A percentile compares a stretch with the other conserved stretches of the same genome.
Conservation (phyloP, 1,140 invertebrate species). For the Asobara japonica region DNA sequence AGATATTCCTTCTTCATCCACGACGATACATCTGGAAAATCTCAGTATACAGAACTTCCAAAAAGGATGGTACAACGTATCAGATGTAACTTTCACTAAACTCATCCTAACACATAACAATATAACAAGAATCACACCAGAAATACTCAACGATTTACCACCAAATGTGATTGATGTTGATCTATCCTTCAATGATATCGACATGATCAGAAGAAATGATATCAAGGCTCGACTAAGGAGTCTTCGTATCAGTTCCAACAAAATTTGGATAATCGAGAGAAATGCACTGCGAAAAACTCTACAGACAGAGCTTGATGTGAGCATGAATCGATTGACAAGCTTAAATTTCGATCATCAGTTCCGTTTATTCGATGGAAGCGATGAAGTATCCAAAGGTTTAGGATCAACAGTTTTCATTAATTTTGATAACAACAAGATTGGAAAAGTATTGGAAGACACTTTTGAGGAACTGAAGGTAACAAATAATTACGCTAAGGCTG, state of each 20-base stretch:
- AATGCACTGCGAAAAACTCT: constrained; percentile 40
- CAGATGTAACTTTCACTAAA: constrained; percentile 22
- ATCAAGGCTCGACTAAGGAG: constrained; percentile 41
- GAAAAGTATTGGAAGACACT: constrained; percentile 28
- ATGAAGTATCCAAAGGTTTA: constrained; percentile 36
- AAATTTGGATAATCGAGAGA: constrained; percentile 43
- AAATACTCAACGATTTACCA: constrained; percentile 48
- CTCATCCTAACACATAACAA: constrained; percentile 44
- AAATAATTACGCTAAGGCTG: constrained; percentile 30
- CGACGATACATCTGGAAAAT: constrained; percentile 34
- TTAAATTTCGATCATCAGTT: constrained; percentile 42
- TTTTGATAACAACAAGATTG: constrained; percentile 43
- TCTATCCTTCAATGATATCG: constrained; percentile 31
- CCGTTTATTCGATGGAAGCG: constrained; percentile 33
- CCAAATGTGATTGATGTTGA: constrained; percentile 37
- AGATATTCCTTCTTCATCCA: constrained; percentile 34
- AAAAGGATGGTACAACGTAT: constrained; percentile 47
- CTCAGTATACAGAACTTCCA: constrained; percentile 43
- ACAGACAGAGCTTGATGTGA: constrained; percentile 31
- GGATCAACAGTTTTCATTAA: constrained; percentile 38
- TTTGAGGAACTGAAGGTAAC: constrained; percentile 40
- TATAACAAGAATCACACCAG: constrained; percentile 45
- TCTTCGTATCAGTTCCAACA: constrained; percentile 40
- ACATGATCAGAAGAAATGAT: constrained; percentile 25
- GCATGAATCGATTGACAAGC: constrained; percentile 38